These are phyloP conservation scores for Scaptomyza reducta DNA, from an alignment of 2,888 invertebrate species.

Conservation along the genomic window DNA sequence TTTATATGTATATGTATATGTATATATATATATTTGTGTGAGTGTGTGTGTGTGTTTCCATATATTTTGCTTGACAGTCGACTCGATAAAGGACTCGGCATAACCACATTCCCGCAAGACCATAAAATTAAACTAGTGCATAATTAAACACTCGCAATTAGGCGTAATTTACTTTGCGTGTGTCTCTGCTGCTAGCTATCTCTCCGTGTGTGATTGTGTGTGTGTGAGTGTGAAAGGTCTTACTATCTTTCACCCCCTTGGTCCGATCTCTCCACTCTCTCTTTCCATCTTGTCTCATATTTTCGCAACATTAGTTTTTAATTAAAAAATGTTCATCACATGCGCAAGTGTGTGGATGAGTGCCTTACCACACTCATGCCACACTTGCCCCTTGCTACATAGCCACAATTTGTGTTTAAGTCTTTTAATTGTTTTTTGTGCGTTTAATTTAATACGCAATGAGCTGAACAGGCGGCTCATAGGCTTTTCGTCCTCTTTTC, in stretches of 20 bases:
- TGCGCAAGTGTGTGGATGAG: conserved; percentile 32
- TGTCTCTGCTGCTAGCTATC: conserved; percentile 20
- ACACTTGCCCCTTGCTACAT: conserved; percentile 19
- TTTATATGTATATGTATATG: conserved; percentile 47
- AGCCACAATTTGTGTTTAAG: conserved; percentile 29
- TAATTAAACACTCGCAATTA: conserved; percentile 83
- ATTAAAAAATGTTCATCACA: conserved; percentile 80
- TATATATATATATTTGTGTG: too few species aligned
- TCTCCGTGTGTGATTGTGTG: conserved; percentile 32
- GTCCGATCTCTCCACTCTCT: conserved; percentile 1
- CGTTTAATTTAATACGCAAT: conserved; percentile 48
- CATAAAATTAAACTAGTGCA: conserved; percentile 82
- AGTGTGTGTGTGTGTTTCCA: conserved; percentile 31
- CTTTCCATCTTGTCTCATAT: conserved; percentile 61
- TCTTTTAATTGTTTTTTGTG: conserved; percentile 44
- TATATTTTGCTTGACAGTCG: conserved; percentile 47
- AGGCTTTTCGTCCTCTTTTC: neutral
- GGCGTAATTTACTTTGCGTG: conserved; percentile 80
- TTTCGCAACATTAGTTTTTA: conserved; percentile 83
- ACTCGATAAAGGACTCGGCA: conserved; percentile 45
- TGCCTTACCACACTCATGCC: conserved; percentile 12
- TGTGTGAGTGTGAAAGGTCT: conserved; percentile 29
- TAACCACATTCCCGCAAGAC: conserved; percentile 58
- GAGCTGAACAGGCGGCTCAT: conserved; percentile 14
- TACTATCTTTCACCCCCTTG: conserved; percentile 6